Conservation (phyloP, 2,113 vertebrate species). For the Neodon shergylaensis region DNA sequence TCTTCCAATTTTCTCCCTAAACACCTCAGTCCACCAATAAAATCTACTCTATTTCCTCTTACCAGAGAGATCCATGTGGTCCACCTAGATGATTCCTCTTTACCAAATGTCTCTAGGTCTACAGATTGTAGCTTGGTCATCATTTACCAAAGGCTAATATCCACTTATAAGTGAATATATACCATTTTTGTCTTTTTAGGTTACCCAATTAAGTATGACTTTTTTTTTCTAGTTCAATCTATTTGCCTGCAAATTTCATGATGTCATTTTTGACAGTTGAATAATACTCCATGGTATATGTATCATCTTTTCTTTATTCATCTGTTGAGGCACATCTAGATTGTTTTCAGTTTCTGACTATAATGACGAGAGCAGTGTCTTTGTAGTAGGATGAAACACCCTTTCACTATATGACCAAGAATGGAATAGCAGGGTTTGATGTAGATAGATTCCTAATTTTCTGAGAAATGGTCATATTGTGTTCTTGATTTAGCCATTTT, state of each 20-base stretch:
- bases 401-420: background rate
- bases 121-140: background rate
- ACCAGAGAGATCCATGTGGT: background rate
- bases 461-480: background rate
- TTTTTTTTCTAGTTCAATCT: background rate
- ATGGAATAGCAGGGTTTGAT: background rate
- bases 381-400: background rate
- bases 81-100: background rate
- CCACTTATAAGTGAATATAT: background rate
- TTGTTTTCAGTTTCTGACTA: background rate
- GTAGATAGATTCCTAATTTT: background rate
- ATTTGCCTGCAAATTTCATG: background rate
- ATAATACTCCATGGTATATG: background rate
- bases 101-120: background rate
- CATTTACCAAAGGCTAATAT: background rate
- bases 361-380: background rate
- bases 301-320: background rate
- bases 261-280: background rate
- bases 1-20: background rate
- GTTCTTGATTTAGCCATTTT: background rate
- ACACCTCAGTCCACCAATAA: background rate
- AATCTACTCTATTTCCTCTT: background rate
- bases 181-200: background rate
- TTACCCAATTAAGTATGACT: background rate
- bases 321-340: background rate